Conservation (phyloP, 2,888 invertebrate species). For the Polydrusus cervinus region DNA sequence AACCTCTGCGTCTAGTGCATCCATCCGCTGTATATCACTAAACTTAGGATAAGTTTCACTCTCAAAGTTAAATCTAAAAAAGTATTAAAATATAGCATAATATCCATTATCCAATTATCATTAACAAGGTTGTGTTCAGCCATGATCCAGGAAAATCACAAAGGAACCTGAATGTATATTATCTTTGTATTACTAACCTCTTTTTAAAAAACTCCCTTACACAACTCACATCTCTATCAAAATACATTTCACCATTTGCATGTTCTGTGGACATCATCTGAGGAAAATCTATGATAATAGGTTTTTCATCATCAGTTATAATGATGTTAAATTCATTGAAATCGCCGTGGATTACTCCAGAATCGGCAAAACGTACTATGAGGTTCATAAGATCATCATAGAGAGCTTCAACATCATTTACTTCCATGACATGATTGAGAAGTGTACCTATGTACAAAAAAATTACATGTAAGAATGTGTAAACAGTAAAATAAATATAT, state of each 20-base stretch:
- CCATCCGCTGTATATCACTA: slow-evolving; percentile 83
- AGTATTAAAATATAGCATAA: no score
- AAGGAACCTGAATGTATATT: no score
- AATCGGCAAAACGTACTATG: slow-evolving; percentile 91
- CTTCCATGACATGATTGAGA: slow-evolving; percentile 79
- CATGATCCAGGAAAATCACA: no score
- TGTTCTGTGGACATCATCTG: slow-evolving; percentile 99
- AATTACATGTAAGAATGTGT: background rate
- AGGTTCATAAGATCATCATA: slow-evolving; percentile 97
- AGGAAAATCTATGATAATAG: slow-evolving; percentile 97
- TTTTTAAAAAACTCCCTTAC: slow-evolving; percentile 92
- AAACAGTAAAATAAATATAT: background rate
- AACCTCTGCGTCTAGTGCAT: slow-evolving; percentile 90
- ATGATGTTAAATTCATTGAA: slow-evolving; percentile 99
- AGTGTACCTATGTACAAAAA: slow-evolving; percentile 72
- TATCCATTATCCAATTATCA: no score
- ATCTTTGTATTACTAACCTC: slow-evolving; percentile 68
- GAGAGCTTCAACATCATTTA: slow-evolving; percentile 82
- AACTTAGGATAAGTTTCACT: slow-evolving; percentile 87
- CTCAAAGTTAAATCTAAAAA: slow-evolving; percentile 83
- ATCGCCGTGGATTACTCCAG: slow-evolving; percentile 98
- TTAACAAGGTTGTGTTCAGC: no score
- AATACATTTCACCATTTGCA: slow-evolving; percentile 92
- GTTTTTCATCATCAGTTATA: slow-evolving; percentile 84
- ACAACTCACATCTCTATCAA: slow-evolving; percentile 96